Evolutionary conservation across 2,797 vertebrate species (phyloP).

Genomic region (Halcyon badia): DNA sequence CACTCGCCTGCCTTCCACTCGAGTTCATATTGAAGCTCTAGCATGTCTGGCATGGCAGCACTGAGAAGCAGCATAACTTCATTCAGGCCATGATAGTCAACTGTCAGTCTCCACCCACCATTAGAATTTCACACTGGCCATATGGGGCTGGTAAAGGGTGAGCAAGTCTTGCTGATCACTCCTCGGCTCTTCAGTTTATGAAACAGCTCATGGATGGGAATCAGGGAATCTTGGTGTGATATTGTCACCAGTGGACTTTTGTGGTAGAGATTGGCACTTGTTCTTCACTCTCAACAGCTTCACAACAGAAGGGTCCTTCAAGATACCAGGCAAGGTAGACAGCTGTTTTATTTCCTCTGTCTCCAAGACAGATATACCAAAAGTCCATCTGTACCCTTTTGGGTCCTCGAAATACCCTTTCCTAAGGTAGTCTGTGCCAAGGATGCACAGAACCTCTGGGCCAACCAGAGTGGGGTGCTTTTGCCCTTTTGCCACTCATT

Average conservation of each 20-base stretch:
- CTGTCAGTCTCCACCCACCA: neutral
- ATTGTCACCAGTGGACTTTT: neutral
- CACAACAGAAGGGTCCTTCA: no score
- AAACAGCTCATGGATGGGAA: neutral
- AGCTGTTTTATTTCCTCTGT: no score
- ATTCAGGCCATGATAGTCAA: neutral
- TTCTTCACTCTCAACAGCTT: no score
- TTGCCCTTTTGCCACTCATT: neutral
- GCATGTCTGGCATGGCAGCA: neutral
- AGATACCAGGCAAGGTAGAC: no score
- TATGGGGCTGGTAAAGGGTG: neutral
- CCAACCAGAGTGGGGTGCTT: neutral
- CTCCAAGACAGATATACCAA: no score
- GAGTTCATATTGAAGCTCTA: neutral
- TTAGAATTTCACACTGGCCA: neutral
- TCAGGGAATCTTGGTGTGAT: neutral
- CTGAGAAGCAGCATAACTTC: neutral
- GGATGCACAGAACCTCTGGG: neutral
- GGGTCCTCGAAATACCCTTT: neutral
- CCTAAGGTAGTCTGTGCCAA: neutral
- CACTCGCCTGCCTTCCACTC: neutral
- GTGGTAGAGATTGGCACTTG: neutral
- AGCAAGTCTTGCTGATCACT: no score
- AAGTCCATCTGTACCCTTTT: neutral
- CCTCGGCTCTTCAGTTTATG: no score